Evolutionary conservation across 2,888 invertebrate species (phyloP).

Genomic region (Coronaproctus castanopsis): DNA sequence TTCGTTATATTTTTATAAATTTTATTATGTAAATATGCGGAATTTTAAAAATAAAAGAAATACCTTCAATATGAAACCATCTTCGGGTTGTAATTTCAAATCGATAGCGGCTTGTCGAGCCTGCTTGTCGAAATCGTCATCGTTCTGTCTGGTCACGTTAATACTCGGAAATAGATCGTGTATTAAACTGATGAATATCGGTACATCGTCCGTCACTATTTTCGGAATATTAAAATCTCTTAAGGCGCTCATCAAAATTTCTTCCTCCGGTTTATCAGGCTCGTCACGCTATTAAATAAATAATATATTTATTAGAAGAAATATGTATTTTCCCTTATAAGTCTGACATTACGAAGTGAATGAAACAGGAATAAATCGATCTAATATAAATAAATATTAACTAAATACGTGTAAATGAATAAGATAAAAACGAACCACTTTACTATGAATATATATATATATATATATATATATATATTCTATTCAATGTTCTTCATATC

Average conservation of each 20-base stretch:
- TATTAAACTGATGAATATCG: constrained; percentile 84
- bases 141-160: constrained; percentile 73
- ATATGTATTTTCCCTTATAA: too few species aligned
- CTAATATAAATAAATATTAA: constrained; percentile 1
- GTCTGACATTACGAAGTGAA: too few species aligned
- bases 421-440: too few species aligned
- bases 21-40: too few species aligned
- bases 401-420: too few species aligned
- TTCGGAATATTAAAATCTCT: constrained; percentile 89
- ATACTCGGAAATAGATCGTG: constrained; percentile 81
- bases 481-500: too few species aligned
- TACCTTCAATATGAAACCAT: constrained; percentile 66
- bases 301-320: too few species aligned
- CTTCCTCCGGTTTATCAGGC: constrained; percentile 61
- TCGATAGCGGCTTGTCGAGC: constrained; percentile 58
- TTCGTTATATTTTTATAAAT: too few species aligned
- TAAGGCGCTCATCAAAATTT: constrained; percentile 80
- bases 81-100: constrained; percentile 72
- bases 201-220: constrained; percentile 76
- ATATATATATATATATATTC: too few species aligned
- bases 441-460: too few species aligned
- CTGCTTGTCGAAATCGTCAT: constrained; percentile 60
- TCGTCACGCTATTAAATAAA: constrained; percentile 43
- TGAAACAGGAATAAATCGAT: constrained; percentile 1
- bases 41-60: too few species aligned